Percentiles rank a stretch among this genome's conserved stretches.
Evolutionary conservation across 2,113 vertebrate species (phyloP).

Genomic region (Nesoenas mayeri): DNA sequence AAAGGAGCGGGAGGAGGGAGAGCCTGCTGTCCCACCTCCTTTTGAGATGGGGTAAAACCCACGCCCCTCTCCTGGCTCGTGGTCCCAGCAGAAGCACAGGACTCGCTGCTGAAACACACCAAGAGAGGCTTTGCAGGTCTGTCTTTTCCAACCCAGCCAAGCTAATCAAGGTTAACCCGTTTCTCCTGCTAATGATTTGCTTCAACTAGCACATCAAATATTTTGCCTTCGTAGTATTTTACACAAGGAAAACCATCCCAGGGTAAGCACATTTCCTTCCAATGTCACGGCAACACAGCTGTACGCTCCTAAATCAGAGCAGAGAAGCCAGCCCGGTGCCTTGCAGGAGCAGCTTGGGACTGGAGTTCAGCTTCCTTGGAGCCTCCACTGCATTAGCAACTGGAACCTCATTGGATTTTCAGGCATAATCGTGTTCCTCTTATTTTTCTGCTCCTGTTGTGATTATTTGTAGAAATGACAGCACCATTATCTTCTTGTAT

Average conservation of each 20-base stretch:
- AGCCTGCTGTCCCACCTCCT: background rate
- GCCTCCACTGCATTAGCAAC: background rate
- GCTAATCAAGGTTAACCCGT: background rate
- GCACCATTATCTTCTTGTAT: constrained; percentile 39
- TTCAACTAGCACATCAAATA: background rate
- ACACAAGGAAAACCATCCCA: background rate
- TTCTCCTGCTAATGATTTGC: background rate
- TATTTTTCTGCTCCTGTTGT: constrained; percentile 30
- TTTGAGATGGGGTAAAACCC: background rate
- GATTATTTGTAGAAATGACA: constrained; percentile 58
- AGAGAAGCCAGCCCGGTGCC: background rate
- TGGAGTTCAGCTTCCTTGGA: background rate
- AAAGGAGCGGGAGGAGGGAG: background rate
- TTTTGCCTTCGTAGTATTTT: background rate
- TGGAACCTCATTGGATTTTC: constrained; percentile 13
- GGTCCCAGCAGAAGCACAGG: background rate
- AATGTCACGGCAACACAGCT: background rate
- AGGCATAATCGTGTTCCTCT: background rate
- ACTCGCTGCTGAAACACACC: background rate
- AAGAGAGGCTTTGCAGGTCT: accelerated
- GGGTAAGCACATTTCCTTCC: background rate
- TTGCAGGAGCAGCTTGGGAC: background rate
- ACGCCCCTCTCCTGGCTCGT: background rate
- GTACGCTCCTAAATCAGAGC: background rate
- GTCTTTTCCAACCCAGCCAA: background rate